These are phyloP conservation scores for Pachyramphus minor DNA, from an alignment of 2,113 vertebrate species.

Conservation along the genomic window DNA sequence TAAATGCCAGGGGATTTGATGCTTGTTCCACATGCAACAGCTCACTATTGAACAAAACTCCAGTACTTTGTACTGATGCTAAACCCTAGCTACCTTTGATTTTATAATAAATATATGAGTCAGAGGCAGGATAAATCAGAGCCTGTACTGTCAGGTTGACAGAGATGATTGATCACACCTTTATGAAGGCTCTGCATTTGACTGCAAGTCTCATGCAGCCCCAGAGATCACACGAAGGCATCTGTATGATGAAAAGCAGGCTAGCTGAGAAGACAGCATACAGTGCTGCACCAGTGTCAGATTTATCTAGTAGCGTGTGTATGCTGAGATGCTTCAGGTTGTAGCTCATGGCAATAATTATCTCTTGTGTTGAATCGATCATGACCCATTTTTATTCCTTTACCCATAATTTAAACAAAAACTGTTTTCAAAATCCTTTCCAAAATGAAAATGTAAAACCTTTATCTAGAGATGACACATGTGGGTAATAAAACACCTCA, in stretches of 20 bases:
- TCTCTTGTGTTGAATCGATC: neutral
- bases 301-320: neutral
- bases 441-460: neutral
- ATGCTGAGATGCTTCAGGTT: neutral
- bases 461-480: conserved; percentile 27
- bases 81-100: conserved; percentile 23
- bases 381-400: conserved; percentile 20
- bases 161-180: conserved; percentile 31
- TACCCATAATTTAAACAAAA: conserved; percentile 15
- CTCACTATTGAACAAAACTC: neutral
- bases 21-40: neutral
- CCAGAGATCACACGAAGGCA: neutral
- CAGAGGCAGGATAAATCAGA: conserved; percentile 33
- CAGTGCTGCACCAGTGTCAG: neutral
- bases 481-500: neutral
- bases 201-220: conserved; percentile 9
- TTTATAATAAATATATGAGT: conserved; percentile 39
- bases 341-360: conserved; percentile 31
- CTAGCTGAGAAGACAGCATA: neutral
- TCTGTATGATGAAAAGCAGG: neutral
- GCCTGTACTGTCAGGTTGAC: neutral
- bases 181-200: conserved; percentile 25
- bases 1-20: neutral
- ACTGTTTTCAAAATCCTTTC: neutral
- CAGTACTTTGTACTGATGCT: conserved; percentile 6